Percentiles rank a stretch among this genome's conserved stretches.
phyloP scores from a whole-genome alignment of 1,140 invertebrate genomes.

The Pantala flavescens region DNA sequence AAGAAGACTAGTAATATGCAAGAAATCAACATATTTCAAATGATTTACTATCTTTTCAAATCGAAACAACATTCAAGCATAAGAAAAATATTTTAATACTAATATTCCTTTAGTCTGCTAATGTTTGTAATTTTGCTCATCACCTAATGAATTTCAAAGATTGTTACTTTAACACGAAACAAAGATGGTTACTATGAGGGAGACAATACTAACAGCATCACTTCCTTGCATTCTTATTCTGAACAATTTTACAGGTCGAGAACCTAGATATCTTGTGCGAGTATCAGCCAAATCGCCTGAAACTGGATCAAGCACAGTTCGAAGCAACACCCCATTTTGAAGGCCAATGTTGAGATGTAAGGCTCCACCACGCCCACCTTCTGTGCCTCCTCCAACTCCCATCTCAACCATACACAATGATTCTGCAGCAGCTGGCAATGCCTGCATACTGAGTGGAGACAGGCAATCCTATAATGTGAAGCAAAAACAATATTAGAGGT shows the following conservation, averaged over 20 bases:
- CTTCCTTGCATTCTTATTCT: conserved; percentile 88
- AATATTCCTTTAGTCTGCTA: too few species aligned
- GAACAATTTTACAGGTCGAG: conserved; percentile 91
- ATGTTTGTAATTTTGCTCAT: too few species aligned
- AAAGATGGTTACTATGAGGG: too few species aligned
- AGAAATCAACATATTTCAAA: too few species aligned
- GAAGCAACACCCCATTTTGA: conserved; percentile 90
- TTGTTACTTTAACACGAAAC: too few species aligned
- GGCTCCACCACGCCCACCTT: conserved; percentile 50
- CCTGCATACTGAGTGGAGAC: conserved; percentile 89
- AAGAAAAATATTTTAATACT: too few species aligned
- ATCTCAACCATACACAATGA: conserved; percentile 95
- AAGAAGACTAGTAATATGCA: too few species aligned
- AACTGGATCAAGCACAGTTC: conserved; percentile 92
- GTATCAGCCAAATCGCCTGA: conserved; percentile 96
- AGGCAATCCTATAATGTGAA: conserved; percentile 68
- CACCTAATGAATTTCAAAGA: too few species aligned
- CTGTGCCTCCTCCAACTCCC: conserved; percentile 55
- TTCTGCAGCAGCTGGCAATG: conserved; percentile 90
- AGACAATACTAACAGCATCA: conserved; percentile 62
- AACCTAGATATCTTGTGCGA: conserved; percentile 89
- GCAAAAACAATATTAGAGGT: too few species aligned
- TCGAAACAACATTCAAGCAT: too few species aligned
- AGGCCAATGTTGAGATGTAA: conserved; percentile 96
- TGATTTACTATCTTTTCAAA: too few species aligned